Percentiles rank a stretch among this genome's conserved stretches.
These are phyloP conservation scores for Rhynchonycteris naso DNA, from an alignment of 2,797 vertebrate species.

Conservation along the genomic window DNA sequence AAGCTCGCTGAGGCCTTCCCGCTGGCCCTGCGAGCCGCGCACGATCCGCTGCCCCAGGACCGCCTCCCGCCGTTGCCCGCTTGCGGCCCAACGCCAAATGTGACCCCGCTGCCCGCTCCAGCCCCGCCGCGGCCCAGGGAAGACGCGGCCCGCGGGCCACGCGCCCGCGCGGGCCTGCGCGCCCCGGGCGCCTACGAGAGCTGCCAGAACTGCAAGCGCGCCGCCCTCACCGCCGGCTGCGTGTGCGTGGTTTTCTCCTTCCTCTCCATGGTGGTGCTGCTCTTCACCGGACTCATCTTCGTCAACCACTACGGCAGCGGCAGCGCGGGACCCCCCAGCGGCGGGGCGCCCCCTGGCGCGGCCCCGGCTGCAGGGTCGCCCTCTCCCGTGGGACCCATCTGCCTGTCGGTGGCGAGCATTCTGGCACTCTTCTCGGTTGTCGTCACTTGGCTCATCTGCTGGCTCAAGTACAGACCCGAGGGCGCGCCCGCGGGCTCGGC, in stretches of 20 bases:
- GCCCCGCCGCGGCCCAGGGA: constrained; percentile 14
- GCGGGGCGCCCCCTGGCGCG: constrained; percentile 70
- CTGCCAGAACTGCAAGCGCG: constrained; percentile 94
- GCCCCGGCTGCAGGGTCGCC: constrained; percentile 65
- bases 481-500: constrained; percentile 75
- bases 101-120: constrained; percentile 80
- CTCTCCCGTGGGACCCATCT: constrained; percentile 94
- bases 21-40: constrained; percentile 90
- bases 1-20: constrained; percentile 95
- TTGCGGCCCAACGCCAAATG: constrained; percentile 70
- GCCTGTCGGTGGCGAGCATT: constrained; percentile 95
- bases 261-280: constrained; percentile 95
- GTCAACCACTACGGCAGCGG: constrained; percentile 92
- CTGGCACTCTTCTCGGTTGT: constrained; percentile 96
- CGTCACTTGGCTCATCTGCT: constrained; percentile 96
- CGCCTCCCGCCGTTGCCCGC: constrained; percentile 90
- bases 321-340: not conserved
- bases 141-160: constrained; percentile 46
- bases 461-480: constrained; percentile 95
- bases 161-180: constrained; percentile 53
- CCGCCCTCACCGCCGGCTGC: constrained; percentile 94
- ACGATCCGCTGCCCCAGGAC: constrained; percentile 93
- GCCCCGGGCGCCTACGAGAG: constrained; percentile 88
- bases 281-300: constrained; percentile 97
- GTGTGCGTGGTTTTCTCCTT: constrained; percentile 96